Evolutionary conservation across 2,888 invertebrate species (phyloP).

Genomic region (Chrysodeixis includens): DNA sequence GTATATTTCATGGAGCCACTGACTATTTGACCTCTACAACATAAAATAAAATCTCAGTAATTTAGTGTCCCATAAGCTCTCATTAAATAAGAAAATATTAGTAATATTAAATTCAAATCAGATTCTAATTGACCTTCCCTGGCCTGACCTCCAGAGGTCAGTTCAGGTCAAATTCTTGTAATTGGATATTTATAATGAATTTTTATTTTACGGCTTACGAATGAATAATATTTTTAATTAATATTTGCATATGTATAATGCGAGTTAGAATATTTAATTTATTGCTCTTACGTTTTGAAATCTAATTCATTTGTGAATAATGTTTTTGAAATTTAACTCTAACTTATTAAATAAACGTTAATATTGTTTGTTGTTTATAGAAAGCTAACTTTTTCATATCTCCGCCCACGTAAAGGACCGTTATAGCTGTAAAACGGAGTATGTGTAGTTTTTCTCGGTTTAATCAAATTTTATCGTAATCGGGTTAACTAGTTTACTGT

Average conservation of each 20-base stretch:
- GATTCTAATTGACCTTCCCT: not conserved
- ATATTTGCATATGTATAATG: not conserved
- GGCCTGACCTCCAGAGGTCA: not conserved
- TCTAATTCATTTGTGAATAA: not conserved
- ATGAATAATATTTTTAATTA: conserved; percentile 7
- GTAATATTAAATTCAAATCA: not conserved
- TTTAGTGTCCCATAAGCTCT: not conserved
- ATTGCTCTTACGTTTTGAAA: not conserved
- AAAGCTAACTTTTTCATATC: no score
- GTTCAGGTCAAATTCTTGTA: not conserved
- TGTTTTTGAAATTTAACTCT: not conserved
- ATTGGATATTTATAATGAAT: not conserved
- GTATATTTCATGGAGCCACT: no score
- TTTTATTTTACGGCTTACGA: not conserved
- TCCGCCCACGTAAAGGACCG: no score
- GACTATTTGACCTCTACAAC: not conserved
- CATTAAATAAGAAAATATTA: not conserved
- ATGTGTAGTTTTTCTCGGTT: no score
- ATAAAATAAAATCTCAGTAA: not conserved
- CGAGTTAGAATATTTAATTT: not conserved
- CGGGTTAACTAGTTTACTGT: no score
- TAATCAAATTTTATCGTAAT: no score
- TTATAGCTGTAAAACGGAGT: no score
- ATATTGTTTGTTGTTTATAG: not conserved
- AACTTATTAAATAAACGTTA: not conserved